Evolutionary conservation across 2,113 vertebrate species (phyloP).

Genomic region (Anarrhichthys ocellatus): DNA sequence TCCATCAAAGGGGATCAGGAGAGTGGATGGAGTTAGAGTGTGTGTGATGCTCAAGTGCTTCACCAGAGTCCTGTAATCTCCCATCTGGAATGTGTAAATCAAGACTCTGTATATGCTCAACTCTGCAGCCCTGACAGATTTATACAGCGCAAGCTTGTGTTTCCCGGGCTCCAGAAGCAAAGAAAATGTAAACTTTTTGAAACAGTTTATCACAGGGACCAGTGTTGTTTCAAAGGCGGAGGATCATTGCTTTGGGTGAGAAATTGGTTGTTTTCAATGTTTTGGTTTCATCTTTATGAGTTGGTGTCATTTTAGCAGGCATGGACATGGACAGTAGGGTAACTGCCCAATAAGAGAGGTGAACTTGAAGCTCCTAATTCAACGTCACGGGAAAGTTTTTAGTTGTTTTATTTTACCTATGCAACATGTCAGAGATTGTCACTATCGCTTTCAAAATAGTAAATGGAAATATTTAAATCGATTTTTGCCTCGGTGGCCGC

Average conservation of each 20-base stretch:
- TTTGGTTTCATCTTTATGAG: constrained; percentile 43
- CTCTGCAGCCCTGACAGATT: constrained; percentile 81
- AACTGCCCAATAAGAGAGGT: constrained; percentile 1
- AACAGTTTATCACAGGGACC: constrained; percentile 74
- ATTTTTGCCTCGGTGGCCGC: constrained; percentile 27
- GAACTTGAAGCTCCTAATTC: constrained; percentile 4
- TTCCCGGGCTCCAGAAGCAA: constrained; percentile 76
- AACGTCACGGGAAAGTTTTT: not conserved
- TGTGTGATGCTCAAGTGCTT: constrained; percentile 71
- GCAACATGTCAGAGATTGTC: not conserved
- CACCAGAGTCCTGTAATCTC: constrained; percentile 73
- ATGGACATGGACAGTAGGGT: not conserved
- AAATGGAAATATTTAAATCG: constrained; percentile 1
- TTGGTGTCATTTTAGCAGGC: not conserved
- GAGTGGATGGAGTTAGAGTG: constrained; percentile 47
- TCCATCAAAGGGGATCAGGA: constrained; percentile 61
- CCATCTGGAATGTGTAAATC: constrained; percentile 86
- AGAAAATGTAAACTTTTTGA: constrained; percentile 81
- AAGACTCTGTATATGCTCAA: constrained; percentile 80
- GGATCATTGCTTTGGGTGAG: constrained; percentile 61
- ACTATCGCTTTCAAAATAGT: not conserved
- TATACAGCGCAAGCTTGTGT: constrained; percentile 78
- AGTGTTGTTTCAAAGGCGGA: constrained; percentile 62
- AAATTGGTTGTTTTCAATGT: constrained; percentile 59
- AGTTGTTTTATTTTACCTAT: not conserved